Evolutionary conservation across 2,113 vertebrate species (phyloP).

Genomic region (Glaucomys volans): DNA sequence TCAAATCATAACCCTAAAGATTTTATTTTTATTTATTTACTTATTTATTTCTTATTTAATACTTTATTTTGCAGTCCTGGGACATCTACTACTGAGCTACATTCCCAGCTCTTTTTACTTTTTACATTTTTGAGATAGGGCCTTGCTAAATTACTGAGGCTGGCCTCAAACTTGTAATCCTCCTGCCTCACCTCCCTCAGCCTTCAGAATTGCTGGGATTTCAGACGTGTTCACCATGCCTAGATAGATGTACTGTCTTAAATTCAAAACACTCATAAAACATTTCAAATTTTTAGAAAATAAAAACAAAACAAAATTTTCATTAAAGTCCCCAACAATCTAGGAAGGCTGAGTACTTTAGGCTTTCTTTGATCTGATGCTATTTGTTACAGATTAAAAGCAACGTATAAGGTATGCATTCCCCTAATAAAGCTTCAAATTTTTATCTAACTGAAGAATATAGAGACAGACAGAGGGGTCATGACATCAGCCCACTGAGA

Average conservation of each 20-base stretch:
- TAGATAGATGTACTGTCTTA: background rate
- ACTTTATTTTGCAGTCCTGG: too few relatives aligned
- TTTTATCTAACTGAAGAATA: background rate
- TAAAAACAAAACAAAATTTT: conserved; percentile 19
- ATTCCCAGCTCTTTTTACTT: background rate
- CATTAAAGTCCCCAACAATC: background rate
- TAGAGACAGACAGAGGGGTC: background rate
- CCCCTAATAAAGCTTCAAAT: background rate
- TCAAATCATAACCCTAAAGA: background rate
- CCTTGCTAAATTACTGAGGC: background rate
- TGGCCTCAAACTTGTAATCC: background rate
- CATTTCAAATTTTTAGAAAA: background rate
- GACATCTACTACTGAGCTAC: background rate
- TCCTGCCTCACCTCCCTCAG: background rate
- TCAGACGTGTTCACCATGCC: background rate
- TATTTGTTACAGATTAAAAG: background rate
- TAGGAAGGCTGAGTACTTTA: background rate
- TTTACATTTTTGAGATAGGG: background rate
- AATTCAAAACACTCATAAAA: conserved; percentile 35
- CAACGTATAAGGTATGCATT: background rate
- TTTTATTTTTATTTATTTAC: too few relatives aligned
- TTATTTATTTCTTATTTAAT: too few relatives aligned
- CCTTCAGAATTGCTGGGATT: background rate
- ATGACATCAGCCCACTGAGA: background rate
- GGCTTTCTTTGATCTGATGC: background rate